phyloP scores from a whole-genome alignment of 2,888 invertebrate genomes.

The Agrotis segetum region DNA sequence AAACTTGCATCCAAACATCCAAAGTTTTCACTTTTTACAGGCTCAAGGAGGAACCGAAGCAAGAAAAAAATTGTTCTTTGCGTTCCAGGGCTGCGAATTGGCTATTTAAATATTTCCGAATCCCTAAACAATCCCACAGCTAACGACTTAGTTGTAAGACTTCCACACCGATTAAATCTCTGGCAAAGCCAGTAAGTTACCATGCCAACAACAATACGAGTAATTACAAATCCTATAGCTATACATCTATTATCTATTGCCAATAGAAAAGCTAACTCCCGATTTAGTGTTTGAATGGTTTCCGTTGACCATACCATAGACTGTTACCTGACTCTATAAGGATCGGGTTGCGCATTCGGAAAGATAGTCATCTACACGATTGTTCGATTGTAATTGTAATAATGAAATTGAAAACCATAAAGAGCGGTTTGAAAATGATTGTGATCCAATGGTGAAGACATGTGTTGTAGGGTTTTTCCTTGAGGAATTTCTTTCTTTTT shows the following conservation, averaged over 20 bases:
- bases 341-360: constrained; percentile 41
- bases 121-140: too few species aligned
- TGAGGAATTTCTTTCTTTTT: too few species aligned
- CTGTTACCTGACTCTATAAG: constrained; percentile 47
- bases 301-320: constrained; percentile 57
- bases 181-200: not conserved
- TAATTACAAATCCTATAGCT: constrained; percentile 16
- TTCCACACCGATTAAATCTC: not conserved
- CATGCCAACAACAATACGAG: constrained; percentile 5
- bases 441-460: too few species aligned
- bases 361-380: constrained; percentile 7
- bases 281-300: constrained; percentile 49
- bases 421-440: not conserved
- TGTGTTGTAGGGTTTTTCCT: too few species aligned
- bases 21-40: too few species aligned
- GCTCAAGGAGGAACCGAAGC: too few species aligned
- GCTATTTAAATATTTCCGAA: too few species aligned
- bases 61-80: too few species aligned
- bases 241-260: constrained; percentile 10
- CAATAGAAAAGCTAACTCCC: constrained; percentile 38
- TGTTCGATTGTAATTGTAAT: not conserved
- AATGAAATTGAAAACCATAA: constrained; percentile 1
- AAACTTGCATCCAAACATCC: too few species aligned
- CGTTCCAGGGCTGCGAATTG: too few species aligned
- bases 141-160: not conserved